Percentiles rank a stretch among this genome's conserved stretches.
These are phyloP conservation scores for Ranitomeya variabilis DNA, from an alignment of 2,113 vertebrate species.

Conservation along the genomic window DNA sequence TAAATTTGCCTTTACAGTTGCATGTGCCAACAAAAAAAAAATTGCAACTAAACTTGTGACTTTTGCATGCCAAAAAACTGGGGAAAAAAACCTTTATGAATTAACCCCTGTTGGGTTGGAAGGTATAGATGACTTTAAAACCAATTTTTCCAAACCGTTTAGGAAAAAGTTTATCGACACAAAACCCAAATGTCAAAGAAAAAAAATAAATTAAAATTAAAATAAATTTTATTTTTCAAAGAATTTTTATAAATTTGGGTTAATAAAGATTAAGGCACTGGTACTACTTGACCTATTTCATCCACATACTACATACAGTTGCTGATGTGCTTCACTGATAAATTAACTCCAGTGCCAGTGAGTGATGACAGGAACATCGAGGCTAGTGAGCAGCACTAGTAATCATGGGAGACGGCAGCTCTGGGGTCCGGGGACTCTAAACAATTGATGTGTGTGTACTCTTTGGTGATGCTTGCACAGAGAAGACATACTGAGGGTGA, in stretches of 20 bases:
- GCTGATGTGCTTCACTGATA: not conserved
- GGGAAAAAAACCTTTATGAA: too few species aligned
- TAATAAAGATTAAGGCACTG: not conserved
- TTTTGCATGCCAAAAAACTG: too few species aligned
- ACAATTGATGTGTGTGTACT: slow-evolving; percentile 37
- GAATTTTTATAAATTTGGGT: not conserved
- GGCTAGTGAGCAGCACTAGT: not conserved
- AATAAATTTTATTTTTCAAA: not conserved
- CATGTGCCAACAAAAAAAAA: too few species aligned
- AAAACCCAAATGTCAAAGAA: too few species aligned
- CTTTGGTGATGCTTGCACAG: slow-evolving; percentile 19
- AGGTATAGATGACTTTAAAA: too few species aligned
- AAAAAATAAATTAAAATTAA: too few species aligned
- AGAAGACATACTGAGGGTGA: slow-evolving; percentile 27
- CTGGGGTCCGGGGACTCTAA: not conserved
- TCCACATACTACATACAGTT: not conserved
- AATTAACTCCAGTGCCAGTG: not conserved
- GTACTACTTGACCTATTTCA: not conserved
- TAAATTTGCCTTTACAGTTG: too few species aligned
- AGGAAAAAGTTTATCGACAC: too few species aligned
- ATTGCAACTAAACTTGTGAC: too few species aligned
- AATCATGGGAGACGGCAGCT: slow-evolving; percentile 18
- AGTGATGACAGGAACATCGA: not conserved
- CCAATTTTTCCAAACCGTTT: too few species aligned
- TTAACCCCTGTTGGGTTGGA: too few species aligned